Conservation (phyloP, 2,797 vertebrate species). For the Sebastes glaucus region DNA sequence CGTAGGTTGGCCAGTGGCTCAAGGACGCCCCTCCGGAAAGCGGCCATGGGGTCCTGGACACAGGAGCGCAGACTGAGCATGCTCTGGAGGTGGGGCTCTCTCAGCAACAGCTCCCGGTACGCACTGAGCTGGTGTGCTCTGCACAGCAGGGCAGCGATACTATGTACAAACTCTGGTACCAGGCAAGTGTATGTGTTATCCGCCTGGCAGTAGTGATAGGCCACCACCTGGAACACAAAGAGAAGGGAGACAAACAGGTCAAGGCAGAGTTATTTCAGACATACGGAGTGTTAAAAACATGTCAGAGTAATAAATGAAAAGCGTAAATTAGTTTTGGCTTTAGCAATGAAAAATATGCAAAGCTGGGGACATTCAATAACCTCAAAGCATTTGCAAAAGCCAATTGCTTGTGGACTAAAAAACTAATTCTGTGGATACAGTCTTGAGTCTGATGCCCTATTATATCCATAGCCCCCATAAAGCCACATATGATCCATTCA, state of each 20-base stretch:
- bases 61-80: slow-evolving; percentile 97
- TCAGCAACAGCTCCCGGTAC: slow-evolving; percentile 92
- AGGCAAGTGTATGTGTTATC: slow-evolving; percentile 98
- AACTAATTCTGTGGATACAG: not conserved
- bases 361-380: not conserved
- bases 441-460: not conserved
- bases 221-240: slow-evolving; percentile 87
- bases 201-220: slow-evolving; percentile 98
- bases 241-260: not conserved
- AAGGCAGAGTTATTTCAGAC: not conserved
- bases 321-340: not conserved
- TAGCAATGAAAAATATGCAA: slow-evolving; percentile 1
- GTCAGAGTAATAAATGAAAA: not conserved
- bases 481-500: not conserved
- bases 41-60: slow-evolving; percentile 93
- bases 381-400: not conserved
- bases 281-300: not conserved
- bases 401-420: not conserved
- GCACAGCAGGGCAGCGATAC: slow-evolving; percentile 93
- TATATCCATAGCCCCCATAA: not conserved
- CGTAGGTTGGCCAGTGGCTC: slow-evolving; percentile 90
- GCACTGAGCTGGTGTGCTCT: slow-evolving; percentile 88
- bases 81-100: slow-evolving; percentile 92
- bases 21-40: slow-evolving; percentile 91
- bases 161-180: slow-evolving; percentile 97